Evolutionary conservation across 2,113 vertebrate species (phyloP), one percentile per base, ranked within the genome.

Genomic region (Cottus gobio): DNA sequence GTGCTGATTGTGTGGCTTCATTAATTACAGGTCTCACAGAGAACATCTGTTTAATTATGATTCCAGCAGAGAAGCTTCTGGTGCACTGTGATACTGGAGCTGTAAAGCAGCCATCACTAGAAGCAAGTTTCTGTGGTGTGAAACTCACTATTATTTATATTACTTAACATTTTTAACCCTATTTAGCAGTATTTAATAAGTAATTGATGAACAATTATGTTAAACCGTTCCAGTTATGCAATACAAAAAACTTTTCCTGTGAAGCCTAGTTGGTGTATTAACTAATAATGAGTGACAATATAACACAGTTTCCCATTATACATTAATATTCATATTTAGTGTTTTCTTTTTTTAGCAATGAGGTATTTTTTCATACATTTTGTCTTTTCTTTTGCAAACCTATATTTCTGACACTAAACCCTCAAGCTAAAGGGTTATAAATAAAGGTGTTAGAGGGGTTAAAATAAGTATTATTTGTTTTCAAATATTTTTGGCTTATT

Each of bases 11-110:
- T 87, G 91, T 89, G 54, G 79, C 89, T 80, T 85, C 81, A 88
- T 94, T 94, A 93, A 94, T 92, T 91, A 89, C 84, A 44, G 70
- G 72, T 83, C 79, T 89, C 87, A 52, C 73, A 44, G 80, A 73
- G 91, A 93, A 88, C 87, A 92, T 92, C 87, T 91, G 92, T 86
- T 69, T 94, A 84, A 93, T 91, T 92, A 88, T 88, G 85, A 92
- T 90, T 85, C 89, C 83, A 82, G 64, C 80, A 80, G 81, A 84
- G 71, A 81, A 72, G 87, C 89, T 92, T 92, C 91, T 93, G 93
- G 82, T 90, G 52, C 34, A 48, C 66, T 42, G 85, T 89, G 92
- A 95, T 93, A 93, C 63, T 84, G 79, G 68, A 73, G 84, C 80
- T 76, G 77, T 91, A 91, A 94, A 94, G 79, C 74, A 86, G 75